These are phyloP conservation scores for Pangasius mekongensis DNA, from an alignment of 2,797 vertebrate genomes.

Conservation along the genomic window DNA sequence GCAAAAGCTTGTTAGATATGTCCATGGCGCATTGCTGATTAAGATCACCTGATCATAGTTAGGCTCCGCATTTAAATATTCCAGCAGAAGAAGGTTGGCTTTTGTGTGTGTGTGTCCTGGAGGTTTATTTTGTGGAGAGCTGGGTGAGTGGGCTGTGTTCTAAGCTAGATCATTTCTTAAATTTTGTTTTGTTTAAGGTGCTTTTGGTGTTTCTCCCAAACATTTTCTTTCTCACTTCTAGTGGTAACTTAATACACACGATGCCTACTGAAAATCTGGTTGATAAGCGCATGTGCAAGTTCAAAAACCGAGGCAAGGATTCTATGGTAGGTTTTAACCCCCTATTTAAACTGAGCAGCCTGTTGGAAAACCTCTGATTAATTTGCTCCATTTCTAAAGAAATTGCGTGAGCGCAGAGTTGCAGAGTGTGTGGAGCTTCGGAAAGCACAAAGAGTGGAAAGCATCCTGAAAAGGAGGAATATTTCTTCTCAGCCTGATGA, in stretches of 20 bases:
- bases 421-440: constrained; percentile 79
- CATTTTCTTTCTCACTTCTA: not conserved
- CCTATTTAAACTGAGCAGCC: not conserved
- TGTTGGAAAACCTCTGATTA: not conserved
- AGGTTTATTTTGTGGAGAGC: not conserved
- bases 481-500: constrained; percentile 70
- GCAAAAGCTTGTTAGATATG: not conserved
- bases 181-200: not conserved
- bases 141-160: not conserved
- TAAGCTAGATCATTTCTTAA: not conserved
- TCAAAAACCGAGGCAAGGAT: constrained; percentile 91
- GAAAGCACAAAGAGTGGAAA: constrained; percentile 86
- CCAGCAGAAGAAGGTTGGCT: not conserved
- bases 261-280: constrained; percentile 75
- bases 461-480: constrained; percentile 84
- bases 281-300: constrained; percentile 74
- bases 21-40: not conserved
- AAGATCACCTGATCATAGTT: constrained; percentile 42
- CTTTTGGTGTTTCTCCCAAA: not conserved
- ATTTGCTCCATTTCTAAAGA: constrained; percentile 64
- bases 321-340: constrained; percentile 70
- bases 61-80: constrained; percentile 25
- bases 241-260: constrained; percentile 19
- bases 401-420: constrained; percentile 79
- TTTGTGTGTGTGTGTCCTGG: not conserved